Evolutionary conservation across 2,113 vertebrate species (phyloP), one percentile per base, ranked within the genome.

Genomic region (Amphiprion percula): DNA sequence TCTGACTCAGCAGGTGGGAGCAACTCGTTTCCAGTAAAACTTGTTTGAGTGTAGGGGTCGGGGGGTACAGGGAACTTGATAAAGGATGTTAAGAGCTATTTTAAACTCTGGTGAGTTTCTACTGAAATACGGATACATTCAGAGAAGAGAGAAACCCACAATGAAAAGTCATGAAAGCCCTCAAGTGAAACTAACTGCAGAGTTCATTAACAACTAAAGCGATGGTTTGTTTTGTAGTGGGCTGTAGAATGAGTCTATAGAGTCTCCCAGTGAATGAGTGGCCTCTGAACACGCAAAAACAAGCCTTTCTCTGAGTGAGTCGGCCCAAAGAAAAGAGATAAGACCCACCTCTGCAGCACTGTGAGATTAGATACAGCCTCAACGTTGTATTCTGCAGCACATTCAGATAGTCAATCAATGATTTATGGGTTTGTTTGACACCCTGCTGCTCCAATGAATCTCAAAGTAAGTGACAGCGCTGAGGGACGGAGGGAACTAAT

Each of bases 361-460:
- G 26, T 8, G 7, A 39, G 0, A 72, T 17, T 9, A 21, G 10
- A 76, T 4, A n/a, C 15, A 53, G 10, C 5, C 41, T 9, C 16
- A 63, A 39, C 21, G 55, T 7, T 73, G 66, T 37, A 56, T 15
- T 14, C 60, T 4, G 14, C 1, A 2, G 24, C 23, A 30, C 17
- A 68, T 10, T 67, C 50, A 63, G 30, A 73, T 58, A 52, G 23
- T 39, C 19, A 64, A 21, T 77, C 23, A 62, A 72, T 85, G 23
- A 88, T 77, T 69, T 24, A 63, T 53, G 28, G 3, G 52, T 10
- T 26, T 50, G 65, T 81, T 71, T 59, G 37, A 75, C 19, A 60
- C 12, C 62, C 53, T 52, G 62, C 62, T 69, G 81, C 67, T 52
- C 2, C 10, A 61, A 24, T 15, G 23, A 17, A n/a, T 15, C 14